A percentile compares a stretch with the other conserved stretches of the same genome.
Evolutionary conservation across 2,113 vertebrate genomes (phyloP).

Genomic region (Neotoma lepida): DNA sequence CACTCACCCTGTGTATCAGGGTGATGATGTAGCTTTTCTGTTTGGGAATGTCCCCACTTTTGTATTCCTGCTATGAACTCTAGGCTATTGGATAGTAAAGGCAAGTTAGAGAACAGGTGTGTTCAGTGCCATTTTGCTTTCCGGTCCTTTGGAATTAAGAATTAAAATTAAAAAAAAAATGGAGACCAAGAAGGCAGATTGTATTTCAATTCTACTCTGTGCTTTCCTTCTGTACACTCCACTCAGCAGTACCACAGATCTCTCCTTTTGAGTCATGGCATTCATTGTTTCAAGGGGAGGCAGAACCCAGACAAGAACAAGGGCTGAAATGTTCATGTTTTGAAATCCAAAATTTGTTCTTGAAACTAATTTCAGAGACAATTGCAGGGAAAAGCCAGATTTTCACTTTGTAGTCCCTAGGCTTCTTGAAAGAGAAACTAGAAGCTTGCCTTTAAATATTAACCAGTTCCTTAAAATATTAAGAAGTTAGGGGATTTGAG

Average conservation of each 20-base stretch:
- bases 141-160: not conserved
- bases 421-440: conserved; percentile 62
- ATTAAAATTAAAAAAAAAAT: not conserved
- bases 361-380: conserved; percentile 70
- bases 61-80: conserved; percentile 15
- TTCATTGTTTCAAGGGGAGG: conserved; percentile 53
- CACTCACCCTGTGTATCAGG: conserved; percentile 26
- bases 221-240: conserved; percentile 2
- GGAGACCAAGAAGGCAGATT: not conserved
- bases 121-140: not conserved
- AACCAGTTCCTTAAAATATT: conserved; percentile 71
- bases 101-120: conserved; percentile 44
- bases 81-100: not conserved
- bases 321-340: conserved; percentile 60
- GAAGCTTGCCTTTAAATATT: conserved; percentile 75
- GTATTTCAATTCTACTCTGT: conserved; percentile 7
- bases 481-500: conserved; percentile 59
- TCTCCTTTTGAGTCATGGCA: conserved; percentile 12
- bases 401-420: conserved; percentile 51
- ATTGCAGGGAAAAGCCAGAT: conserved; percentile 32
- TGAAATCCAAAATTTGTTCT: conserved; percentile 66
- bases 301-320: conserved; percentile 59
- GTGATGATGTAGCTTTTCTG: conserved; percentile 11
- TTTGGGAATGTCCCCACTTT: not conserved
- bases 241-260: not conserved